These are phyloP conservation scores for Volucella inflata DNA, from an alignment of 2,888 invertebrate species.

Conservation along the genomic window DNA sequence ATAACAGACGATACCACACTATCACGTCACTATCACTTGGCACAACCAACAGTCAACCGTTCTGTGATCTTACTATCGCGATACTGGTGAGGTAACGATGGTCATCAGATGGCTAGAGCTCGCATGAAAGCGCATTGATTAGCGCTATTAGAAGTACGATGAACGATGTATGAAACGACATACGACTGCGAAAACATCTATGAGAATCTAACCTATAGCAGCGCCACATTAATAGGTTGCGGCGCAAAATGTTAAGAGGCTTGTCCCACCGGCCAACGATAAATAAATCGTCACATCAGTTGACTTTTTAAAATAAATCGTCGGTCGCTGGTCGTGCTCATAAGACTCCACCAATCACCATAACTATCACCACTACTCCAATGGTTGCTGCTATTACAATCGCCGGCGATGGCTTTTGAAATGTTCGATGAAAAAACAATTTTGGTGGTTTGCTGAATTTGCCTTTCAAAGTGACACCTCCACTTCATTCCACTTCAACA, in stretches of 20 bases:
- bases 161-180: no score
- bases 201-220: slow-evolving; percentile 9
- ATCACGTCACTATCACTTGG: no score
- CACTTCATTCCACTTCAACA: slow-evolving; percentile 17
- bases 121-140: slow-evolving; percentile 59
- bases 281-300: slow-evolving; percentile 49
- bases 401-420: slow-evolving; percentile 8
- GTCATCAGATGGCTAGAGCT: slow-evolving; percentile 46
- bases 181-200: no score
- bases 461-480: slow-evolving; percentile 34
- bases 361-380: background rate
- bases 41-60: slow-evolving; percentile 37
- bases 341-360: background rate
- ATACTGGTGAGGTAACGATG: slow-evolving; percentile 53
- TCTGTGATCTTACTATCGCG: slow-evolving; percentile 55
- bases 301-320: slow-evolving; percentile 51
- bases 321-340: background rate
- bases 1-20: slow-evolving; percentile 5
- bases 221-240: slow-evolving; percentile 49
- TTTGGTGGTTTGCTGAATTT: slow-evolving; percentile 43
- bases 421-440: slow-evolving; percentile 19
- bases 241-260: slow-evolving; percentile 65
- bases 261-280: slow-evolving; percentile 49
- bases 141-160: slow-evolving; percentile 16
- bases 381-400: background rate